phyloP scores from a whole-genome alignment of 2,113 vertebrate species.

The Prionailurus viverrinus region DNA sequence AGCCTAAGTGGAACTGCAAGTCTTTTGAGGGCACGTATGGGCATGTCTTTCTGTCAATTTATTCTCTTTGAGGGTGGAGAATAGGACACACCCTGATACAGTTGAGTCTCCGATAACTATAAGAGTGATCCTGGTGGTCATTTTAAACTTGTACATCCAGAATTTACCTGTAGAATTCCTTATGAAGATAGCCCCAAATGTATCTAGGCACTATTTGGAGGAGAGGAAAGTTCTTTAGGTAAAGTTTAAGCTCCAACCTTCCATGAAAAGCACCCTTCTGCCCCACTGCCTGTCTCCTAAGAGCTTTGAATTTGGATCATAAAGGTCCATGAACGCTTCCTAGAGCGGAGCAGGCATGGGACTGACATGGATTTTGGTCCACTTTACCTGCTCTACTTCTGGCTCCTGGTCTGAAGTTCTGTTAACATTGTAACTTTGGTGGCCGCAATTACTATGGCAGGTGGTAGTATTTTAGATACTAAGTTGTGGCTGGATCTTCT shows the following conservation, averaged over 20 bases:
- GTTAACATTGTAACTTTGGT: not conserved
- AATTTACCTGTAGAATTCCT: not conserved
- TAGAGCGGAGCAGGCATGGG: not conserved
- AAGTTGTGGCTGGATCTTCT: conserved; percentile 18
- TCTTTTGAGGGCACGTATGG: conserved; percentile 48
- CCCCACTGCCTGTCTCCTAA: not conserved
- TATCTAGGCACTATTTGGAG: not conserved
- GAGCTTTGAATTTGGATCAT: not conserved
- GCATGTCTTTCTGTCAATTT: conserved; percentile 45
- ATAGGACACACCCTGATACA: conserved; percentile 25
- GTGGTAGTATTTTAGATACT: conserved; percentile 9
- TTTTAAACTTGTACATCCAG: not conserved
- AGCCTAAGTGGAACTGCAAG: conserved; percentile 22
- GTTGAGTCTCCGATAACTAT: not conserved
- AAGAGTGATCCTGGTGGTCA: not conserved
- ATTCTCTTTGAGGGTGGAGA: conserved; percentile 30
- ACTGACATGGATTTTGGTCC: not conserved
- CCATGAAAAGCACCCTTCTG: not conserved
- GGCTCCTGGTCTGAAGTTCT: conserved; percentile 1
- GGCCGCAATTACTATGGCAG: not conserved
- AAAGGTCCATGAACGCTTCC: not conserved
- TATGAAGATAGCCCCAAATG: not conserved
- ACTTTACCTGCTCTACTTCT: not conserved
- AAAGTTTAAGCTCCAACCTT: not conserved
- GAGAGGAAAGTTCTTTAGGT: not conserved